Evolutionary conservation across 2,888 invertebrate species (phyloP).

Genomic region (Papilio elwesi): DNA sequence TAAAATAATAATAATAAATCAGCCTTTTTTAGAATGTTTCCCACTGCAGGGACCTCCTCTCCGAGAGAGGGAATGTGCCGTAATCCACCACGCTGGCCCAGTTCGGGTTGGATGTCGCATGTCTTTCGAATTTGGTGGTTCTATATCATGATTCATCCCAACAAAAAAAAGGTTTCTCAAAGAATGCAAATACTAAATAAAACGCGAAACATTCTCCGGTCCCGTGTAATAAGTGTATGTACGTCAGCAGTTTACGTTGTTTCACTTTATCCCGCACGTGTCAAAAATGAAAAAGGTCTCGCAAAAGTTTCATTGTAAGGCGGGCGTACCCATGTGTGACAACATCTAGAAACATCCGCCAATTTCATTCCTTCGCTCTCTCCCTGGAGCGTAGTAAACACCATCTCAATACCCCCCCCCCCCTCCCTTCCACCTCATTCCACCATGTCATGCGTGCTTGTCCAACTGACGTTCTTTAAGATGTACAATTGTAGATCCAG

Average conservation of each 20-base stretch:
- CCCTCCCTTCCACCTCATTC: conserved; percentile 54
- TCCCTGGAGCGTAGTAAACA: conserved; percentile 81
- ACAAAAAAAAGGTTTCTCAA: background rate
- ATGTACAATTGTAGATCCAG: conserved; percentile 60
- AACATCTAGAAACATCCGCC: conserved; percentile 80
- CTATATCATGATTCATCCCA: too few relatives aligned
- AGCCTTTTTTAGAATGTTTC: too few relatives aligned
- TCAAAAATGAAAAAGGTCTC: conserved; percentile 74
- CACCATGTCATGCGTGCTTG: conserved; percentile 55
- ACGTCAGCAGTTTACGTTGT: conserved; percentile 61
- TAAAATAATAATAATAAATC: too few relatives aligned
- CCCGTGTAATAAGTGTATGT: conserved; percentile 60
- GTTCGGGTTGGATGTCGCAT: too few relatives aligned
- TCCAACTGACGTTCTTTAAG: conserved; percentile 77
- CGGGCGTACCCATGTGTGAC: conserved; percentile 74
- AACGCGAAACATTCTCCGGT: conserved; percentile 20
- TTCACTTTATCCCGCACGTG: conserved; percentile 73
- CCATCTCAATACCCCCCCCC: conserved; percentile 61
- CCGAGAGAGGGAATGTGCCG: too few relatives aligned
- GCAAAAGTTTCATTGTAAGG: conserved; percentile 59
- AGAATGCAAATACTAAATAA: conserved; percentile 28
- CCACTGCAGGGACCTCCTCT: too few relatives aligned
- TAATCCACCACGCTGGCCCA: too few relatives aligned
- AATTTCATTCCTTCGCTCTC: conserved; percentile 80
- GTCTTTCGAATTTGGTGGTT: too few relatives aligned